Evolutionary conservation across 2,113 vertebrate species (phyloP).

Genomic region (Oncorhynchus gorbuscha): DNA sequence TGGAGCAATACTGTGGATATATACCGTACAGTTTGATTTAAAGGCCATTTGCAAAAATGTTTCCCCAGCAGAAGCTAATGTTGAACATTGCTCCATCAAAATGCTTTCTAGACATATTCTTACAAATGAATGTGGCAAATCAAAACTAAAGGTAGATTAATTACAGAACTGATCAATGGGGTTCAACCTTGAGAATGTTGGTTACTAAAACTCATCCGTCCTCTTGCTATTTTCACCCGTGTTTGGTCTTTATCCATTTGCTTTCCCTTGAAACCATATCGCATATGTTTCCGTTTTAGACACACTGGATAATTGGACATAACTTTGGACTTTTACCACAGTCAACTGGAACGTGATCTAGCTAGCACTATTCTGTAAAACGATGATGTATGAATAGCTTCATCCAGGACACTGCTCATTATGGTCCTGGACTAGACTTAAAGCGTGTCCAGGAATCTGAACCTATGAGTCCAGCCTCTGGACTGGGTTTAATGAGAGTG

Average conservation of each 20-base stretch:
- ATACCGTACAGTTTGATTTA: not conserved
- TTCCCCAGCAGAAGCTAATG: not conserved
- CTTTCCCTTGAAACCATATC: not conserved
- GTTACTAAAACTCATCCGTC: too few relatives aligned
- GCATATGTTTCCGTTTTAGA: slow-evolving; percentile 17
- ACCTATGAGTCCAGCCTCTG: not conserved
- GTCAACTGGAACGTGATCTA: slow-evolving; percentile 9
- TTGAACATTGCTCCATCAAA: not conserved
- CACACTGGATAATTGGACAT: slow-evolving; percentile 6
- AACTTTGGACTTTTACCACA: not conserved
- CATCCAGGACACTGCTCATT: not conserved
- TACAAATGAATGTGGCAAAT: not conserved
- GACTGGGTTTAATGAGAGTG: not conserved
- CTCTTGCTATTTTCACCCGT: too few relatives aligned
- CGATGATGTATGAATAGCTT: not conserved
- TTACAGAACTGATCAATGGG: not conserved
- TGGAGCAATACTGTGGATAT: not conserved
- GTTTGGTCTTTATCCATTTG: not conserved
- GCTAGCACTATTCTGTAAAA: not conserved
- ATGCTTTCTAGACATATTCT: not conserved
- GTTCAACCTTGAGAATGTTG: not conserved
- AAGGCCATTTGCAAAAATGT: not conserved
- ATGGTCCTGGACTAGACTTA: too few relatives aligned
- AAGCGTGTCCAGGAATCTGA: too few relatives aligned
- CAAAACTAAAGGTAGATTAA: not conserved